Evolutionary conservation across 2,888 invertebrate species (phyloP).

Genomic region (Cryptophagus acutangulus): DNA sequence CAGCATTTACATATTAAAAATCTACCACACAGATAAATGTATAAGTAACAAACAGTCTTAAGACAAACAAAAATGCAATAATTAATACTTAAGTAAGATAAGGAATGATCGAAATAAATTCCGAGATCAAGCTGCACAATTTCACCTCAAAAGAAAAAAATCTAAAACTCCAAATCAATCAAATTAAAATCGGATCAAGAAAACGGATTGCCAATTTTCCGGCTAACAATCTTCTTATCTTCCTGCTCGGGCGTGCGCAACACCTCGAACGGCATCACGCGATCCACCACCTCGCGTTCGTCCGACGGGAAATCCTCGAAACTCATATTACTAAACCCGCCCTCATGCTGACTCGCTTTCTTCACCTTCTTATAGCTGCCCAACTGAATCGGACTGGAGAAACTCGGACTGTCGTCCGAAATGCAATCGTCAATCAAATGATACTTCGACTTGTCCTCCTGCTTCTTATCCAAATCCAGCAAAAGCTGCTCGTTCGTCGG

Average conservation of each 20-base stretch:
- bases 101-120: too few relatives aligned
- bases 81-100: too few relatives aligned
- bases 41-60: too few relatives aligned
- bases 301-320: conserved; percentile 70
- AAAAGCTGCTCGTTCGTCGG: neutral
- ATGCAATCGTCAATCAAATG: conserved; percentile 50
- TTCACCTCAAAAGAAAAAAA: too few relatives aligned
- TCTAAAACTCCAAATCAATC: neutral
- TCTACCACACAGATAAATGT: too few relatives aligned
- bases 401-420: conserved; percentile 40
- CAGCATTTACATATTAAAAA: too few relatives aligned
- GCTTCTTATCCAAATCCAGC: conserved; percentile 40
- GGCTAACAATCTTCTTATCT: conserved; percentile 49
- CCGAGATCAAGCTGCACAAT: too few relatives aligned
- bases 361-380: conserved; percentile 36
- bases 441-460: conserved; percentile 51
- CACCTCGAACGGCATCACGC: conserved; percentile 57
- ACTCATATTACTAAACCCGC: conserved; percentile 69
- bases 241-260: conserved; percentile 53
- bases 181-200: conserved; percentile 38
- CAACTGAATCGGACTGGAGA: conserved; percentile 34
- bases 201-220: conserved; percentile 53
- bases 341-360: conserved; percentile 41
- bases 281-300: conserved; percentile 35
- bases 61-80: too few relatives aligned